Evolutionary conservation across 2,113 vertebrate species (phyloP).

Genomic region (Mionectes macconnelli): DNA sequence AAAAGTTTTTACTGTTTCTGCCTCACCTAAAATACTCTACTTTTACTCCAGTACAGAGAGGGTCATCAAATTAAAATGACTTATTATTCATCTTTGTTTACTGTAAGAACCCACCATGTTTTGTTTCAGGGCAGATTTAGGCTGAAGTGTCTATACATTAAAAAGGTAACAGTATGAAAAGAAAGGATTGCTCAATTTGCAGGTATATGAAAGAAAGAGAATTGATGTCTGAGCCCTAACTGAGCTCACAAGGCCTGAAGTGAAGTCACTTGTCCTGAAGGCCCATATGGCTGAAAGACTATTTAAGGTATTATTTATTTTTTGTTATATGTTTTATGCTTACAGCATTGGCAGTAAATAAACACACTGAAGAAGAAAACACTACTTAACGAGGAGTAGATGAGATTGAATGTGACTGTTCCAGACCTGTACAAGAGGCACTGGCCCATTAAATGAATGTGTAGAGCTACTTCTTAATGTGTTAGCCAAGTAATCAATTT

Average conservation of each 20-base stretch:
- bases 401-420: slow-evolving; percentile 75
- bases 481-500: slow-evolving; percentile 76
- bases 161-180: slow-evolving; percentile 20
- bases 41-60: neutral
- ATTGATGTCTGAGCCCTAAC: slow-evolving; percentile 30
- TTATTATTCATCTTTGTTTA: neutral
- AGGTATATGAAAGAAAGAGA: slow-evolving; percentile 25
- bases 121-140: neutral
- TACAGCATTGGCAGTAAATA: slow-evolving; percentile 75
- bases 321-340: slow-evolving; percentile 70
- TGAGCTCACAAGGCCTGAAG: slow-evolving; percentile 11
- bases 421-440: slow-evolving; percentile 69
- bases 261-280: slow-evolving; percentile 46
- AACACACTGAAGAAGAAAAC: slow-evolving; percentile 72
- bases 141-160: neutral
- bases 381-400: slow-evolving; percentile 70
- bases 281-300: slow-evolving; percentile 21
- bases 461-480: slow-evolving; percentile 73
- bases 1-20: neutral
- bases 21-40: neutral
- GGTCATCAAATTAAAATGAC: neutral
- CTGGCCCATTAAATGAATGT: slow-evolving; percentile 80
- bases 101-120: neutral
- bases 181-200: slow-evolving; percentile 15
- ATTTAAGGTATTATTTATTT: slow-evolving; percentile 73